Evolutionary conservation across 1,140 invertebrate species (phyloP).

Genomic region (Stenopsyche tienmushanensis): DNA sequence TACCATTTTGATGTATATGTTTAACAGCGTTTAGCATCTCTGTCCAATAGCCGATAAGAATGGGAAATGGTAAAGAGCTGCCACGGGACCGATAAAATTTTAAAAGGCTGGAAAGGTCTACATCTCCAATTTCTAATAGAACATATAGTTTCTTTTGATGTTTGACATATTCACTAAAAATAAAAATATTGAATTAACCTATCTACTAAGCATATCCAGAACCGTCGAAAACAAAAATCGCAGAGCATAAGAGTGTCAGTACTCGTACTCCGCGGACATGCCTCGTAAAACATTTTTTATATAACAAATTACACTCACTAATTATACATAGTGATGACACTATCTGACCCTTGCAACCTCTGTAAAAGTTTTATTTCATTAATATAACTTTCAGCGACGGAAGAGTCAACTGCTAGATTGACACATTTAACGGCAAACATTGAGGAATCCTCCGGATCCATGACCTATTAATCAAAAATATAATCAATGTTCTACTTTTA

Average conservation of each 20-base stretch:
- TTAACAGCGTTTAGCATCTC: slow-evolving; percentile 91
- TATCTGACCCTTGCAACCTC: slow-evolving; percentile 77
- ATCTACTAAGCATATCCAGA: not conserved
- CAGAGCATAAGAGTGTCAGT: too few relatives aligned
- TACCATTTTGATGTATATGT: slow-evolving; percentile 87
- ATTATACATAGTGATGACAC: slow-evolving; percentile 84
- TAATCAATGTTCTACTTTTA: not conserved
- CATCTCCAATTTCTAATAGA: slow-evolving; percentile 92
- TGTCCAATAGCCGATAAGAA: slow-evolving; percentile 88
- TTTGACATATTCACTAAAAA: slow-evolving; percentile 56
- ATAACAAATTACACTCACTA: slow-evolving; percentile 69
- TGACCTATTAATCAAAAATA: slow-evolving; percentile 43
- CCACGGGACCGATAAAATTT: slow-evolving; percentile 60
- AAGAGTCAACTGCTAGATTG: slow-evolving; percentile 70
- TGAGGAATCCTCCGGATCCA: slow-evolving; percentile 50
- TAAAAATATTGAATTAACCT: slow-evolving; percentile 14
- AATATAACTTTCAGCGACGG: slow-evolving; percentile 74
- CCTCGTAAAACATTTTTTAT: slow-evolving; percentile 7
- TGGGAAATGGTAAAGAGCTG: slow-evolving; percentile 63
- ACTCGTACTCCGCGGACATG: slow-evolving; percentile 1
- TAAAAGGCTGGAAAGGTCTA: slow-evolving; percentile 81
- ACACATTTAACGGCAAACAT: slow-evolving; percentile 60
- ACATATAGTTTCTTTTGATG: slow-evolving; percentile 71
- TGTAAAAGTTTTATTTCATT: slow-evolving; percentile 89
- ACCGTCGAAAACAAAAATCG: too few relatives aligned